Base-by-base conservation (phyloP, 2,888 invertebrate species). In the Campopleginae sp. region DNA sequence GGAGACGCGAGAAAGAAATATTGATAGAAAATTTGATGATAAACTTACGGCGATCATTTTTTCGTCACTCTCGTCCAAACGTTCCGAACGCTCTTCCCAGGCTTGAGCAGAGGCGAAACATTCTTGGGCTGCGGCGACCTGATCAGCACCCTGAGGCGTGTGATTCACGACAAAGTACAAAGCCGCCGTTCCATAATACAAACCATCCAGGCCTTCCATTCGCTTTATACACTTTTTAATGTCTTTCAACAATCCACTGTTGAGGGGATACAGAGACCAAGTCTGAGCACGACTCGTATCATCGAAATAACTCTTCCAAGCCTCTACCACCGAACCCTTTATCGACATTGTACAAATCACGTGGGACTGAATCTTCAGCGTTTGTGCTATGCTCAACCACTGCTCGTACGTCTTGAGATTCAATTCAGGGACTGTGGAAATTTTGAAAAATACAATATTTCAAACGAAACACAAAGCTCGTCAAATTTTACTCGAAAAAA, bases 281-380 rank as follows among this genome's bases (percentile, higher is more conserved):
- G 86, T 66, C 17, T 51, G 81, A 4, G 65, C 46, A 66, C 75
- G 87, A 19, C 65, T 76, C 2, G 51, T 63, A 72, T 86, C 75
- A 14, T 84, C 80, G 10, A 54, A 8, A 12, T 72, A 65, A 71
- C 80, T 85, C 42, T 84, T 87, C 90, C 91, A 91, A 17, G 88
- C 87, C 72, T 86, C 88, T 6, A 84, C 90, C 79, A 94, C 94
- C 84, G 94, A 92, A 84, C 94, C 94, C 86, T 94, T 94, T 27
- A 95, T 94, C 14, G 94, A 94, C 68, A 94, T 92, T 3, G 93
- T 92, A 85, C 95, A 95, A 88, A 95, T 94, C 51, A 94, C 91
- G 84, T 94, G 93, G 38, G 91, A 91, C 58, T 93, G 94, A 61
- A 95, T 89, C 86, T 93, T 91, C 31, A 94, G 88, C 17, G 94